Conservation (phyloP, 1,140 invertebrate genomes). For the Lordiphosa mommai region DNA sequence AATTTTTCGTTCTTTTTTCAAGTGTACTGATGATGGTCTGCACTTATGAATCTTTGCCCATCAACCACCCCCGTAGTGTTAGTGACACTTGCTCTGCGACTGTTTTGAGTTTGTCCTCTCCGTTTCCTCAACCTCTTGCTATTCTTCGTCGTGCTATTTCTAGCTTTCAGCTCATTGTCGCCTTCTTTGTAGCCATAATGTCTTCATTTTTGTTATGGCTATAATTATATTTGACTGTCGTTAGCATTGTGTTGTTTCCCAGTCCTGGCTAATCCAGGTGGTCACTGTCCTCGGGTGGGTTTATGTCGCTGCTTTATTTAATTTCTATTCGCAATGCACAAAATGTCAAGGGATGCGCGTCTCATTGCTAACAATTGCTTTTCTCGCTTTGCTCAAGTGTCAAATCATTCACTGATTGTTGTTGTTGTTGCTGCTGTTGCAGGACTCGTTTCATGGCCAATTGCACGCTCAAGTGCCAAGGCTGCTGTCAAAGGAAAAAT, state of each 20-base stretch:
- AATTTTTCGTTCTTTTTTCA: slow-evolving; percentile 21
- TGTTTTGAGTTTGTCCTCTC: slow-evolving; percentile 31
- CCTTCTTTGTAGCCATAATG: slow-evolving; percentile 44
- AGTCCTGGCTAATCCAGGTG: slow-evolving; percentile 64
- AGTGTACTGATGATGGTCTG: slow-evolving; percentile 3
- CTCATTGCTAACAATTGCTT: slow-evolving; percentile 48
- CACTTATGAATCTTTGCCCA: background rate
- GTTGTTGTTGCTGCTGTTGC: slow-evolving; percentile 30
- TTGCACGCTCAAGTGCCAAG: slow-evolving; percentile 57
- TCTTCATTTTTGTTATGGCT: slow-evolving; percentile 64
- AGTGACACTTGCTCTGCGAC: slow-evolving; percentile 53
- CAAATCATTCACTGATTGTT: slow-evolving; percentile 51
- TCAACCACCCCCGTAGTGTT: slow-evolving; percentile 14
- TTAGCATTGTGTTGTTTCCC: slow-evolving; percentile 38
- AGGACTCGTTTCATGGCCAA: slow-evolving; percentile 58
- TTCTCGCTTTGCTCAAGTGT: slow-evolving; percentile 55
- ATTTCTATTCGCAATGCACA: slow-evolving; percentile 43
- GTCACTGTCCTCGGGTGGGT: slow-evolving; percentile 32
- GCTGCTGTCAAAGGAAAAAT: slow-evolving; percentile 30
- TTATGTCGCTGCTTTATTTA: slow-evolving; percentile 53
- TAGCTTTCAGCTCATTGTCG: slow-evolving; percentile 26
- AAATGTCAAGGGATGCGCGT: background rate
- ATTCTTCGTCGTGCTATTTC: background rate
- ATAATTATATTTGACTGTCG: slow-evolving; percentile 76
- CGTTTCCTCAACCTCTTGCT: background rate